Base-by-base conservation (phyloP, 2,113 vertebrate genomes). In the Ceyx margarethae region DNA sequence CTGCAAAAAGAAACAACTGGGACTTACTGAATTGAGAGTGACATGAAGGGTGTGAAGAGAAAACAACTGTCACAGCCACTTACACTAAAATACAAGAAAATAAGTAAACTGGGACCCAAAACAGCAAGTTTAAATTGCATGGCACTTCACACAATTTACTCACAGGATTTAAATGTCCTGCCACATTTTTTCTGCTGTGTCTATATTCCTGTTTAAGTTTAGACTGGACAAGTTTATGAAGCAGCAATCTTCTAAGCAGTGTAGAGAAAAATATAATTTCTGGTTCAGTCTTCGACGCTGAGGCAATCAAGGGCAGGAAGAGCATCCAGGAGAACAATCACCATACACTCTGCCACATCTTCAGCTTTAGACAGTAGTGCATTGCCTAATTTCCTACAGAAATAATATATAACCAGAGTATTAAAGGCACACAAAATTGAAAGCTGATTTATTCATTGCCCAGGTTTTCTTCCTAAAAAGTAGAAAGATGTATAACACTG, bases 401-500 rank as follows among this genome's bases (percentile, higher is more conserved):
- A 75, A 64, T 25, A 56, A 89, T 14, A 90, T 1, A 58, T 28
- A 83, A 66, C 4, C 21, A 75, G 4, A 12, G 25, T 31, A 80
- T n/a, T 43, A 56, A 1, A 1, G 1, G 15, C 61, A 43, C 18
- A 66, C 5, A 6, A 58, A 62, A 23, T 1, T 40, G 10, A 20
- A 77, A 86, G 12, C 3, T 2, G 2, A 77, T 37, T 68, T 85
- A 65, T 20, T 40, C 8, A n/a, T 4, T 58, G 23, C 10, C 67
- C 6, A 69, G 33, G 10, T 60, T 35, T 75, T 68, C 53, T 51
- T 61, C 3, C 2, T 77, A 64, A 64, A 89, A 68, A 1, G 2
- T 4, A 81, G 25, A 75, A 42, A 37, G 4, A 31, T 1, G 4
- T 15, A 64, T 1, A 2, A 31, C 14, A 64, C 6, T 15, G 12